Base-by-base conservation (phyloP, 2,113 vertebrate genomes). In the Pristiophorus japonicus region DNA sequence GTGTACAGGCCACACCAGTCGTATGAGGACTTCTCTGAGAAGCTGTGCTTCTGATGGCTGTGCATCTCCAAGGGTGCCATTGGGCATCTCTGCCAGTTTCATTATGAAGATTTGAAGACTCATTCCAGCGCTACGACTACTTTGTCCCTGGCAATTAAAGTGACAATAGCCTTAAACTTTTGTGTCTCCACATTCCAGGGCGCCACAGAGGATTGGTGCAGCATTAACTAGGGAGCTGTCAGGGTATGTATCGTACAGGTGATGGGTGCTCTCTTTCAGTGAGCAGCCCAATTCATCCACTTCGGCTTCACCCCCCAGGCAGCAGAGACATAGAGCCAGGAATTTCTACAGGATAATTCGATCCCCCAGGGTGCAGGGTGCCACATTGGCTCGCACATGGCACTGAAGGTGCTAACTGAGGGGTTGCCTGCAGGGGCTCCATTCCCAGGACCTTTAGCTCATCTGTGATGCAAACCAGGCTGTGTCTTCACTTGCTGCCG, bases 401-500 rank as follows among this genome's bases (percentile, higher is more conserved):
- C 75, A 81, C 14, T 81, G 75, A 81, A 81, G n/a, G n/a, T 38
- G 75, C 75, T 16, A 81, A 81, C 38, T 81, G 75, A n/a, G n/a
- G n/a, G n/a, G n/a, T n/a, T n/a, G n/a, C n/a, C n/a, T n/a, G n/a
- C n/a, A 81, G 75, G 75, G 75, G 75, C 2, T 81, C 34, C n/a
- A 81, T 16, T 81, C 75, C 38, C n/a, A 81, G 14, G 75, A 42
- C 75, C 18, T 42, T 81, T n/a, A 38, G 75, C 75, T 81, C 38
- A n/a, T 70, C 75, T 81, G 75, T 81, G 75, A 81, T 81, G n/a
- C 67, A 81, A 78, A 81, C n/a, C 75, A 81, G 75, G 38, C 75
- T 34, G 34, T 38, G 75, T 81, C n/a, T 81, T 81, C 75, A 81
- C 38, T 81, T n/a, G 38, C 75, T n/a, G 42, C 75, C 42, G n/a